Evolutionary conservation across 1,140 invertebrate genomes (phyloP).

Genomic region (Babylonia areolata): DNA sequence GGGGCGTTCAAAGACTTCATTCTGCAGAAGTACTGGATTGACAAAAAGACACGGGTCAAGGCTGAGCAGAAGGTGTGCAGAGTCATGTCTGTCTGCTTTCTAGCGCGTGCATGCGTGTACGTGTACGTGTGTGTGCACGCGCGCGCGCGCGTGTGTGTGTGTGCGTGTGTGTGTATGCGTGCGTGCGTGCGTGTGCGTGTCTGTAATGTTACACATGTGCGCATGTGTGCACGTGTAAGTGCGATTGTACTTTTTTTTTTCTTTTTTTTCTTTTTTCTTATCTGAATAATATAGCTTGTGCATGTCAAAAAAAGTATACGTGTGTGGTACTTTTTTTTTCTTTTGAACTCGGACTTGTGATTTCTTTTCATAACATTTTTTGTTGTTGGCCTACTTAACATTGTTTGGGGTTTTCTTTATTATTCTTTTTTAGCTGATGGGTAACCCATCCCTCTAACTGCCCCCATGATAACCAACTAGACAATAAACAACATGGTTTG

Average conservation of each 20-base stretch:
- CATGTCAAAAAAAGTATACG: too few species aligned
- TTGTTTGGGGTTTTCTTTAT: too few species aligned
- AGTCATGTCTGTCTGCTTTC: background rate
- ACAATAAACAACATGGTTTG: too few species aligned
- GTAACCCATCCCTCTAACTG: too few species aligned
- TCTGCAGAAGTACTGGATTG: slow-evolving; percentile 93
- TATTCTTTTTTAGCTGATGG: too few species aligned
- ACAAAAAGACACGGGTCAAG: slow-evolving; percentile 85
- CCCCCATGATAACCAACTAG: too few species aligned
- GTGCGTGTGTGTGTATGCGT: background rate
- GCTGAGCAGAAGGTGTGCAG: slow-evolving; percentile 85
- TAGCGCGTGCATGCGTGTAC: background rate
- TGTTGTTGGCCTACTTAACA: too few species aligned
- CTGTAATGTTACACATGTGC: background rate
- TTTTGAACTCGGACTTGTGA: too few species aligned
- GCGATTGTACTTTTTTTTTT: background rate
- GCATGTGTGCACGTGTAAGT: background rate
- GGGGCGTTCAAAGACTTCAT: slow-evolving; percentile 91
- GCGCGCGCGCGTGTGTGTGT: background rate
- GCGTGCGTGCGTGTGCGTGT: background rate
- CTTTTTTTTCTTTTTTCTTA: too few species aligned
- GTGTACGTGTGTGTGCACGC: background rate
- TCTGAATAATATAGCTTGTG: too few species aligned
- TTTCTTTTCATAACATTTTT: too few species aligned
- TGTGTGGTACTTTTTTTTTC: too few species aligned